Percentiles rank a stretch among this genome's conserved stretches.
phyloP scores from a whole-genome alignment of 92 coral and sea anemone species.

The Montipora capitata region DNA sequence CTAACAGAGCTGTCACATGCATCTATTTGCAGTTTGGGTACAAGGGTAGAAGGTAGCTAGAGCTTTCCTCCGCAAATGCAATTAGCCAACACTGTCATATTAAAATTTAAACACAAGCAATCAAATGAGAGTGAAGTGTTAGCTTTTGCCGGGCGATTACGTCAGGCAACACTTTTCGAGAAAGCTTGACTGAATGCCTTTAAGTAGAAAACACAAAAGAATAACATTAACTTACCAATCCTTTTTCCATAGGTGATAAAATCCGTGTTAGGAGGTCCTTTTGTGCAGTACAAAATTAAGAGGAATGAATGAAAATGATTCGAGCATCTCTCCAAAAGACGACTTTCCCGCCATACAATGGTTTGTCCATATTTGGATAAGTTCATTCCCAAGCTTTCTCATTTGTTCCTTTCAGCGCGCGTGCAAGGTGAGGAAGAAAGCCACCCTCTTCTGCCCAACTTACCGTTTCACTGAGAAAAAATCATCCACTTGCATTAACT shows the following conservation, averaged over 20 bases:
- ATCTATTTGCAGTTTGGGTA: no score
- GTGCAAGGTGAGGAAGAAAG: no score
- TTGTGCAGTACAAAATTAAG: background rate
- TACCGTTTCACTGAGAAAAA: no score
- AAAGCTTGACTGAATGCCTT: background rate
- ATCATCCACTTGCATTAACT: no score
- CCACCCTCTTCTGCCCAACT: no score
- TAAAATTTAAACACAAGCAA: no score
- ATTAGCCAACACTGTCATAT: no score
- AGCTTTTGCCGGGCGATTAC: background rate
- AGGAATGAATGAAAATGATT: background rate
- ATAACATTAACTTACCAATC: background rate
- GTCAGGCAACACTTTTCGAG: background rate
- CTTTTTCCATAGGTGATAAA: constrained; percentile 17
- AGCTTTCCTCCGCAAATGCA: no score
- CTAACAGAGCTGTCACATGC: no score
- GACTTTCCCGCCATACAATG: constrained; percentile 33
- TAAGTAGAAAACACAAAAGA: background rate
- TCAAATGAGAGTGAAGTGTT: no score
- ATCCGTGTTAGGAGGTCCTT: background rate
- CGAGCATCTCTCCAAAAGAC: background rate
- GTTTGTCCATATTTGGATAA: constrained; percentile 22
- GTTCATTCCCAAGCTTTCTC: constrained; percentile 8
- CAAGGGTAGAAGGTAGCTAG: no score
- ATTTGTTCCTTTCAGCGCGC: no score